Conservation (phyloP, 2,888 invertebrate genomes). For the Drosophila cyrtoloma region DNA sequence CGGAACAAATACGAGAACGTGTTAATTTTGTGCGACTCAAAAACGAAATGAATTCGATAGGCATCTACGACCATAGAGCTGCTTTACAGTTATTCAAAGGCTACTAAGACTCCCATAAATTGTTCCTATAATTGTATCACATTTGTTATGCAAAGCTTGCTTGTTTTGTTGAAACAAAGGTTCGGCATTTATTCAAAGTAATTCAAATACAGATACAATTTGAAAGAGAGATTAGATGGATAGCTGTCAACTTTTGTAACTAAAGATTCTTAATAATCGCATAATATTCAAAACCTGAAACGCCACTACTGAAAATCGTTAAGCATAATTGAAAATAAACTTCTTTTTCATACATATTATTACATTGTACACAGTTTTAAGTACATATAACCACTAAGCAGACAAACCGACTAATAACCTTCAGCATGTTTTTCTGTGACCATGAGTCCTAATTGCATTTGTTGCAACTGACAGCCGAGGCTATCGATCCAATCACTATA, state of each 20-base stretch:
- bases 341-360: not conserved
- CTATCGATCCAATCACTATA: constrained; percentile 84
- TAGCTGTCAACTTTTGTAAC: not conserved
- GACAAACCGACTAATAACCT: too few relatives aligned
- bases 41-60: constrained; percentile 62
- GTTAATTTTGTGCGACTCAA: constrained; percentile 77
- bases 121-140: not conserved
- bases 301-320: not conserved
- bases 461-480: constrained; percentile 68
- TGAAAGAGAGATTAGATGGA: not conserved
- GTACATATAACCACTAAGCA: too few relatives aligned
- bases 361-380: too few relatives aligned
- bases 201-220: not conserved
- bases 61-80: not conserved
- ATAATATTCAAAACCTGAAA: not conserved
- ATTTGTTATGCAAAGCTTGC: not conserved
- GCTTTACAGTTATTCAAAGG: not conserved
- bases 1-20: constrained; percentile 67
- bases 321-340: not conserved
- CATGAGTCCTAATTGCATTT: constrained; percentile 54
- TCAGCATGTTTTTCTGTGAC: too few relatives aligned
- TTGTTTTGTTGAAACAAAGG: not conserved
- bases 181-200: not conserved
- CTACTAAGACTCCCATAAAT: constrained; percentile 2
- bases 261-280: not conserved